Percentiles rank a stretch among this genome's conserved stretches.
phyloP scores from a whole-genome alignment of 1,140 invertebrate genomes.

The Drosophila grimshawi region DNA sequence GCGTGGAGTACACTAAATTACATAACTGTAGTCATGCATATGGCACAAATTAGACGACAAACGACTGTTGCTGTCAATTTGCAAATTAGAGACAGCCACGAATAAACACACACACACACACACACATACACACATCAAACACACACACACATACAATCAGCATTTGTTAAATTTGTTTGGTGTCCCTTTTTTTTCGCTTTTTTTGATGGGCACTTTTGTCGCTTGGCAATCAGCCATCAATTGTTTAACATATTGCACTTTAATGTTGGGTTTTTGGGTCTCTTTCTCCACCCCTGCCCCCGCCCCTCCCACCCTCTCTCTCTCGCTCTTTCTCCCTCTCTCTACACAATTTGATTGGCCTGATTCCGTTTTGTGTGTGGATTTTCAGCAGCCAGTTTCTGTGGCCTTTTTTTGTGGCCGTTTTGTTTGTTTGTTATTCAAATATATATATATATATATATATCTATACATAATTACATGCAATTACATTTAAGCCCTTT shows the following conservation, averaged over 20 bases:
- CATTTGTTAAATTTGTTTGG: conserved; percentile 53
- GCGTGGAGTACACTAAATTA: conserved; percentile 62
- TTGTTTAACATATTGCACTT: conserved; percentile 73
- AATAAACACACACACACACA: conserved; percentile 11
- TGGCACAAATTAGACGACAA: conserved; percentile 70
- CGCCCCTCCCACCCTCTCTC: background rate
- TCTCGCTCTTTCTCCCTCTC: background rate
- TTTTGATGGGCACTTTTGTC: conserved; percentile 38
- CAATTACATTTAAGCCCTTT: conserved; percentile 27
- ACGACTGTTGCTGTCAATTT: conserved; percentile 55
- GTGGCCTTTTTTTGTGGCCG: conserved; percentile 12
- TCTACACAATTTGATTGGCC: conserved; percentile 38
- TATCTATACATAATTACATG: conserved; percentile 31
- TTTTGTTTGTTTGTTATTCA: conserved; percentile 7
- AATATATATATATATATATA: background rate
- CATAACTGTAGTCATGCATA: conserved; percentile 63
- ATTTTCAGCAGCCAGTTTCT: conserved; percentile 16
- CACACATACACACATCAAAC: conserved; percentile 5
- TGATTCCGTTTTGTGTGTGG: conserved; percentile 25
- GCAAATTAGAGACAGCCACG: conserved; percentile 62
- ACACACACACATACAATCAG: conserved; percentile 22
- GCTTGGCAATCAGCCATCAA: conserved; percentile 66
- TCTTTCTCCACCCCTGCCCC: background rate
- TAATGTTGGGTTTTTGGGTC: conserved; percentile 14
- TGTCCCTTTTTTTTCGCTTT: conserved; percentile 2